Conservation (phyloP, 2,113 vertebrate genomes). For the Strix aluco region DNA sequence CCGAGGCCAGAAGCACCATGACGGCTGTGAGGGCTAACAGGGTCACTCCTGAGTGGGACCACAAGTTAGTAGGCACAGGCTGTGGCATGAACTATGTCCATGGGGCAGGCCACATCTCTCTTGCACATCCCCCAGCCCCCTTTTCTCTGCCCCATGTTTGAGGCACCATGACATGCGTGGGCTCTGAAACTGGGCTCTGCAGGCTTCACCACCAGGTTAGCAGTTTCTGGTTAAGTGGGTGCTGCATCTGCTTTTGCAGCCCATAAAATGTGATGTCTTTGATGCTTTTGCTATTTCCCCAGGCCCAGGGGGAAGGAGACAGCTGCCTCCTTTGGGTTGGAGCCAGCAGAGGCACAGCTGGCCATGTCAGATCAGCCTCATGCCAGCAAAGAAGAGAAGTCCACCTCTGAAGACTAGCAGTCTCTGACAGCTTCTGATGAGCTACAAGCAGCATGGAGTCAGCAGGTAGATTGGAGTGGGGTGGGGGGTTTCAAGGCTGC, state of each 20-base stretch:
- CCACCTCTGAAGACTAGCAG: not conserved
- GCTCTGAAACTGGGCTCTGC: not conserved
- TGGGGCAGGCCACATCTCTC: accelerated
- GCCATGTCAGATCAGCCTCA: not conserved
- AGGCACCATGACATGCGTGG: not conserved
- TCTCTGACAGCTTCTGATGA: not conserved
- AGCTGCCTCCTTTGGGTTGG: not conserved
- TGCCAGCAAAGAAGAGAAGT: not conserved
- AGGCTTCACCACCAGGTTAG: not conserved
- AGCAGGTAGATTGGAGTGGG: not conserved
- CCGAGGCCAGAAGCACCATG: not conserved
- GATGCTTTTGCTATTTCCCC: not conserved
- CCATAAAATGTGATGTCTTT: not conserved
- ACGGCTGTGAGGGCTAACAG: not conserved
- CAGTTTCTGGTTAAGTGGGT: not conserved
- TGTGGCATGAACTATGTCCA: not conserved
- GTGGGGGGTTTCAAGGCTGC: accelerated
- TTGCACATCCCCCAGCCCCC: not conserved
- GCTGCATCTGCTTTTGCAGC: not conserved
- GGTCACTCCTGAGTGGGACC: not conserved
- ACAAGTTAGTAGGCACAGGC: not conserved
- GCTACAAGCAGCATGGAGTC: not conserved
- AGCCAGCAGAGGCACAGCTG: not conserved
- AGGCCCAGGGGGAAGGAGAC: not conserved
- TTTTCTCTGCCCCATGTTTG: not conserved